Conservation (phyloP, 2,113 vertebrate genomes). For the Gobiocypris rarus region DNA sequence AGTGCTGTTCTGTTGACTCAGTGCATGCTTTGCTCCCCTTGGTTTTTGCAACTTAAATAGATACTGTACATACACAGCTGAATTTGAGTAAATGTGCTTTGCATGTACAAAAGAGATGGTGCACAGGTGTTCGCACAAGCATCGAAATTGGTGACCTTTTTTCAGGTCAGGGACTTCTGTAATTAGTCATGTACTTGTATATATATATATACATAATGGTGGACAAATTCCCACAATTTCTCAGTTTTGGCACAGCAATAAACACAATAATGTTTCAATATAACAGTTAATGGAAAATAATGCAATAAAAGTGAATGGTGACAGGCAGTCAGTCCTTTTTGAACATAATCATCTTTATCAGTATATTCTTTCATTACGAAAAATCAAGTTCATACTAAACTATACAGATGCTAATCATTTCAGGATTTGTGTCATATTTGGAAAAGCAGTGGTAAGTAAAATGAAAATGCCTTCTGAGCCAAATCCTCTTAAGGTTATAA, state of each 20-base stretch:
- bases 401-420: neutral
- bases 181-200: too few species aligned
- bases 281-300: neutral
- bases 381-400: neutral
- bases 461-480: neutral
- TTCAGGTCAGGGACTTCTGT: neutral
- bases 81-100: neutral
- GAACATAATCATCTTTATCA: neutral
- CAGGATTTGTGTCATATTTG: neutral
- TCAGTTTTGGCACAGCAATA: neutral
- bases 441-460: neutral
- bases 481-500: neutral
- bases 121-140: neutral
- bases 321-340: neutral
- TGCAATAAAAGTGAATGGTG: neutral
- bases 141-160: neutral
- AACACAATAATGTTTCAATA: neutral
- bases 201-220: too few species aligned
- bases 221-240: neutral
- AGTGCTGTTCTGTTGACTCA: slow-evolving; percentile 4
- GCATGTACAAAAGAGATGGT: neutral
- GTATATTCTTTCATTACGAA: neutral
- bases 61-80: slow-evolving; percentile 19
- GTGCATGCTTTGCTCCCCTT: slow-evolving; percentile 38
- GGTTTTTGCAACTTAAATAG: slow-evolving; percentile 23